A percentile compares a stretch with the other conserved stretches of the same genome.
phyloP scores from a whole-genome alignment of 2,888 invertebrate species.

The Acrobasis suavella region DNA sequence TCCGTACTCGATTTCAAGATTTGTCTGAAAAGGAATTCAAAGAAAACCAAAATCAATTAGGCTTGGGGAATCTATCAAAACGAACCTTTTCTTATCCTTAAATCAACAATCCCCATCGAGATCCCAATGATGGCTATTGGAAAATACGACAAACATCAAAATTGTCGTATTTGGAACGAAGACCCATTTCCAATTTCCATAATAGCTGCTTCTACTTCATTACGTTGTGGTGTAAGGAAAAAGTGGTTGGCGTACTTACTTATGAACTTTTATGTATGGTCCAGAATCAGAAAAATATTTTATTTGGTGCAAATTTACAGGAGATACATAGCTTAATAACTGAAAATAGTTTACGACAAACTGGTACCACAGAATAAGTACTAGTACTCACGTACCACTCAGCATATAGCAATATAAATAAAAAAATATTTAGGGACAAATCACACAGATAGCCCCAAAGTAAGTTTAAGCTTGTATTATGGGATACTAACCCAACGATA shows the following conservation, averaged over 20 bases:
- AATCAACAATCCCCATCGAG: conserved; percentile 34
- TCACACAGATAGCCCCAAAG: too few relatives aligned
- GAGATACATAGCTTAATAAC: too few relatives aligned
- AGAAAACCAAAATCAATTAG: conserved; percentile 22
- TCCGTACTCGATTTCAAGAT: too few relatives aligned
- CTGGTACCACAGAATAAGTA: too few relatives aligned
- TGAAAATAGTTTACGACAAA: too few relatives aligned
- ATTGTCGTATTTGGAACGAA: conserved; percentile 55
- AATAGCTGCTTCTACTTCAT: conserved; percentile 67
- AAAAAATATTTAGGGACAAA: too few relatives aligned
- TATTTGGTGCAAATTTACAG: too few relatives aligned
- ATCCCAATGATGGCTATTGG: conserved; percentile 36
- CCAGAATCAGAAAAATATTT: too few relatives aligned
- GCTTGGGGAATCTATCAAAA: conserved; percentile 12
- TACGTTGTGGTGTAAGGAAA: conserved; percentile 40
- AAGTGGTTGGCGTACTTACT: conserved; percentile 9
- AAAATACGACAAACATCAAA: conserved; percentile 57
- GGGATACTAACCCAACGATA: too few relatives aligned
- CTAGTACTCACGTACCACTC: too few relatives aligned
- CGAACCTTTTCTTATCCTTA: conserved; percentile 21
- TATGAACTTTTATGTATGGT: not conserved
- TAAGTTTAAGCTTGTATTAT: too few relatives aligned
- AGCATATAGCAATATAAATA: too few relatives aligned
- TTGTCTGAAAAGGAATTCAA: not conserved
- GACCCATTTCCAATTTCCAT: conserved; percentile 65